A percentile compares a stretch with the other conserved stretches of the same genome.
Conservation (phyloP, 1,140 invertebrate species). For the Pollicipes pollicipes region DNA sequence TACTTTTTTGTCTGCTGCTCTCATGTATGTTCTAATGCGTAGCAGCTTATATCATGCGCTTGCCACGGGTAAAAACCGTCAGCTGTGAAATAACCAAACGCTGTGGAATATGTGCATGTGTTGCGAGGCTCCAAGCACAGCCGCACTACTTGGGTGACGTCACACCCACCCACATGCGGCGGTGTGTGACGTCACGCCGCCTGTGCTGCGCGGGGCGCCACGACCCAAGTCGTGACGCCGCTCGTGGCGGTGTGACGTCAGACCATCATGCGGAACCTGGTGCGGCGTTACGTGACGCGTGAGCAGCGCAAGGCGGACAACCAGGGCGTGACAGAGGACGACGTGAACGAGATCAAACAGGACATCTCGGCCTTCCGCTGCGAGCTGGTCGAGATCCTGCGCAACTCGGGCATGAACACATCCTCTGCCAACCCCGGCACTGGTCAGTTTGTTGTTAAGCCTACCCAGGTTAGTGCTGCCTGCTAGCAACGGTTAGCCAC, state of each 20-base stretch:
- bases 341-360: constrained; percentile 97
- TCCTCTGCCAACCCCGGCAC: constrained; percentile 47
- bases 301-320: constrained; percentile 84
- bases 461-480: constrained; percentile 16
- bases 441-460: constrained; percentile 19
- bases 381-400: constrained; percentile 87
- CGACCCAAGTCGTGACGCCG: no score
- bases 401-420: constrained; percentile 80
- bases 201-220: no score
- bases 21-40: no score
- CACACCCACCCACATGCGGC: no score
- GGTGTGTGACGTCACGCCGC: no score
- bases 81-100: no score
- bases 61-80: no score
- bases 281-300: constrained; percentile 84
- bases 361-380: constrained; percentile 87
- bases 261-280: constrained; percentile 87
- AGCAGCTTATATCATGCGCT: no score
- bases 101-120: no score
- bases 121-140: no score
- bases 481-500: not conserved
- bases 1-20: no score
- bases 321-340: constrained; percentile 94
- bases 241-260: constrained; percentile 28
- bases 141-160: no score